phyloP scores from a whole-genome alignment of 2,113 vertebrate genomes.

The Anolis sagrei region DNA sequence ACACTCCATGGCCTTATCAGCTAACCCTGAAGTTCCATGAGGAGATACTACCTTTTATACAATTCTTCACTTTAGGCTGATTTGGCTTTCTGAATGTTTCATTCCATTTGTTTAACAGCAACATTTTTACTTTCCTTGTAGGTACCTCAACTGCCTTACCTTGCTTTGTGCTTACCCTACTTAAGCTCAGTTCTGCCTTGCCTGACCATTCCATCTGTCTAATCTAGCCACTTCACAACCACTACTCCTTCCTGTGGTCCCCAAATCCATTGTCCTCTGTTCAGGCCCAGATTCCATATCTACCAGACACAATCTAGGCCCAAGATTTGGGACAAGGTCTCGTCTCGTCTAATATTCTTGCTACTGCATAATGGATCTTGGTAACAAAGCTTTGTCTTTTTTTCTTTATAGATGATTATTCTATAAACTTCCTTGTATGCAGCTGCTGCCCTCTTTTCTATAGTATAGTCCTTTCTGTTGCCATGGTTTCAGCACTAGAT shows the following conservation, averaged over 20 bases:
- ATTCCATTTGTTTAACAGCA: neutral
- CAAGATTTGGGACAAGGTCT: neutral
- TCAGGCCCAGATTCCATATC: no score
- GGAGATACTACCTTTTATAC: neutral
- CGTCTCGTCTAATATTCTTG: neutral
- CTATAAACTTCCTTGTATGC: constrained; percentile 3
- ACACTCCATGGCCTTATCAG: neutral
- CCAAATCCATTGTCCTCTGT: neutral
- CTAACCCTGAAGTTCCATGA: neutral
- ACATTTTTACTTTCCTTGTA: neutral
- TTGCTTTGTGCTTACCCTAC: neutral
- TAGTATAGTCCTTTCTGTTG: neutral
- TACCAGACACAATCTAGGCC: neutral
- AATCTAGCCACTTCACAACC: neutral
- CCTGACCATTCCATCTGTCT: neutral
- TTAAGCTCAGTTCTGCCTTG: neutral
- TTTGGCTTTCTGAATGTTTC: neutral
- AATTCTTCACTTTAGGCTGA: neutral
- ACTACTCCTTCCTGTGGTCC: neutral
- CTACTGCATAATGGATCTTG: neutral
- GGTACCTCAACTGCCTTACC: neutral
- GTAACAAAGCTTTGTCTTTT: neutral
- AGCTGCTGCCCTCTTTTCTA: neutral
- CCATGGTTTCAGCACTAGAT: constrained; percentile 22
- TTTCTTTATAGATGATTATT: neutral